Conservation (phyloP, 2,888 invertebrate genomes). For the Eupithecia centaureata region DNA sequence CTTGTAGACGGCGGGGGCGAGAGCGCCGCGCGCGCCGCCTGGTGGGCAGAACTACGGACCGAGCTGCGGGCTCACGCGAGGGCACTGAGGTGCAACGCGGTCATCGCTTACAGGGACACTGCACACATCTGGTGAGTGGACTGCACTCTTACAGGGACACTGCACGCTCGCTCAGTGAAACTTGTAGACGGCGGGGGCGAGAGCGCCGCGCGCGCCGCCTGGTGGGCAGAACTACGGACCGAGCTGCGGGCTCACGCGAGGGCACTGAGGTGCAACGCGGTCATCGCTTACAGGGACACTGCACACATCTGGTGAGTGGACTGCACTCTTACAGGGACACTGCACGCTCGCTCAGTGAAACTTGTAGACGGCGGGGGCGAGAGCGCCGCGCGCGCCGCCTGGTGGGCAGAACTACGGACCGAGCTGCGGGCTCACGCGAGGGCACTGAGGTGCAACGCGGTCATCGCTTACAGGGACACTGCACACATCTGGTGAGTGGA, state of each 20-base stretch:
- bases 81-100: conserved; percentile 96
- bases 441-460: conserved; percentile 96
- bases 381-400: conserved; percentile 95
- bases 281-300: conserved; percentile 82
- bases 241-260: conserved; percentile 97
- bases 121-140: conserved; percentile 92
- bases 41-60: conserved; percentile 98
- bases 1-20: conserved; percentile 91
- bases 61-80: conserved; percentile 97
- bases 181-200: conserved; percentile 91
- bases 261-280: conserved; percentile 96
- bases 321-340: too few relatives aligned
- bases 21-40: conserved; percentile 95
- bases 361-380: conserved; percentile 91
- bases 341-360: conserved; percentile 64
- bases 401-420: conserved; percentile 98
- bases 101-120: conserved; percentile 96
- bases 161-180: conserved; percentile 64
- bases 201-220: conserved; percentile 95
- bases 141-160: neutral
- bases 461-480: too few relatives aligned
- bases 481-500: too few relatives aligned
- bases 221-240: conserved; percentile 98
- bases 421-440: conserved; percentile 97
- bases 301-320: too few relatives aligned